Base-by-base conservation (phyloP, 1,140 invertebrate genomes). In the Drosophila mayri region DNA sequence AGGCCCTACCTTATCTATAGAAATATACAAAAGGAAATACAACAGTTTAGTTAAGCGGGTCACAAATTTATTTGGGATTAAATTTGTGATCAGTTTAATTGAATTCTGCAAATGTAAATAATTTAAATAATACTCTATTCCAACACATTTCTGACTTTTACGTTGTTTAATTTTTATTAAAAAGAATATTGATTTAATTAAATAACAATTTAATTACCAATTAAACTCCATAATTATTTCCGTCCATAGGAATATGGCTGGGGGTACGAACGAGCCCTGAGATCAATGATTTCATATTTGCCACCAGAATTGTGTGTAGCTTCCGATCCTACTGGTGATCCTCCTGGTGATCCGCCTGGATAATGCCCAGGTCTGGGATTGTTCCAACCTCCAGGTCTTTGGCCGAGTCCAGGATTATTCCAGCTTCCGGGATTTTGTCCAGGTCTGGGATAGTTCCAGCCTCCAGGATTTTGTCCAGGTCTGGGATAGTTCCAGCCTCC, bases 271-370 rank as follows among this genome's bases (percentile, higher is more conserved):
- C 4, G 35, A 16, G 52, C 20, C 14, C 9, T 35, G 5, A 38
- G 52, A 38, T 38, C 52, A 11, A 55, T n/a, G 14, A 55, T 38
- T 5, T 35, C 18, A 20, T 55, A 55, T 16, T 22, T 55, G 14
- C 20, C 22, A 11, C 1, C 4, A 22, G 12, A 25, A 14, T 20
- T 55, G 9, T 55, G n/a, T 32, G 28, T 18, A 2, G 0, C 10
- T 20, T 37, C 35, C 35, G 14, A 16, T 14, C 12, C 22, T n/a
- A n/a, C n/a, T n/a, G n/a, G n/a, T n/a, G n/a, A n/a, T n/a, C 22
- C 8, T 37, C 30, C 52, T 9, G 32, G 1, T 22, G 16, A 20
- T 55, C 20, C 18, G 4, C 12, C 30, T 16, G 25, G 28, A 32
- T 50, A 1, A 30, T 50, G 47, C 10, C n/a, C 25, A 12, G 47